phyloP scores from a whole-genome alignment of 2,888 invertebrate species.

The Acanthosepion lycidas region DNA sequence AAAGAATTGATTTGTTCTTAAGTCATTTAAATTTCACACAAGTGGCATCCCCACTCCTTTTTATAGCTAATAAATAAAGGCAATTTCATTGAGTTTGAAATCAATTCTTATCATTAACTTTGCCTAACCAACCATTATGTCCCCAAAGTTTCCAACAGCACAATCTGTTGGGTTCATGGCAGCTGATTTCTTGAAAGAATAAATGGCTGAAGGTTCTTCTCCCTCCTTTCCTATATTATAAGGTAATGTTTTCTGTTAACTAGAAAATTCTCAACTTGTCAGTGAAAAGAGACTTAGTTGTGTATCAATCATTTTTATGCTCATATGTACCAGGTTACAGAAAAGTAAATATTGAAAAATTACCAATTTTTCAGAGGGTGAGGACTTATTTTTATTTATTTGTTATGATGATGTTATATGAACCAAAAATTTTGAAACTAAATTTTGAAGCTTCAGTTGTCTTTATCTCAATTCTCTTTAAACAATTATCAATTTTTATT shows the following conservation, averaged over 20 bases:
- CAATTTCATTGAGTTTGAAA: neutral
- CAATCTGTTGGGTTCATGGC: constrained; percentile 33
- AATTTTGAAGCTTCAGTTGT: no score
- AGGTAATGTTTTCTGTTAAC: neutral
- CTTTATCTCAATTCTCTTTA: no score
- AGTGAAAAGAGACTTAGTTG: neutral
- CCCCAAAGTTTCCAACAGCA: neutral
- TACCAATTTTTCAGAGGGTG: neutral
- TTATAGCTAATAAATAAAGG: neutral
- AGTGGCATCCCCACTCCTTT: neutral
- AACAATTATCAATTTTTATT: no score
- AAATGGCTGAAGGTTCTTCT: neutral
- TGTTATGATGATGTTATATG: neutral
- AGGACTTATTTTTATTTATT: neutral
- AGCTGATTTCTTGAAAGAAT: neutral
- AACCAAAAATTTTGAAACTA: no score
- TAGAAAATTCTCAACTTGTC: neutral
- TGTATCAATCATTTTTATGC: neutral
- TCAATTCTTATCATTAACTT: neutral
- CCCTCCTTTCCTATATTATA: no score
- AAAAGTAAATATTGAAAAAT: neutral
- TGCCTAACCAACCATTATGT: neutral
- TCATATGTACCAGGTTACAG: neutral
- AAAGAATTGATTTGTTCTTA: neutral
- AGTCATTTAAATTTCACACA: neutral